Base-by-base conservation (phyloP, 2,888 invertebrate species). In the Meteorus colon region DNA sequence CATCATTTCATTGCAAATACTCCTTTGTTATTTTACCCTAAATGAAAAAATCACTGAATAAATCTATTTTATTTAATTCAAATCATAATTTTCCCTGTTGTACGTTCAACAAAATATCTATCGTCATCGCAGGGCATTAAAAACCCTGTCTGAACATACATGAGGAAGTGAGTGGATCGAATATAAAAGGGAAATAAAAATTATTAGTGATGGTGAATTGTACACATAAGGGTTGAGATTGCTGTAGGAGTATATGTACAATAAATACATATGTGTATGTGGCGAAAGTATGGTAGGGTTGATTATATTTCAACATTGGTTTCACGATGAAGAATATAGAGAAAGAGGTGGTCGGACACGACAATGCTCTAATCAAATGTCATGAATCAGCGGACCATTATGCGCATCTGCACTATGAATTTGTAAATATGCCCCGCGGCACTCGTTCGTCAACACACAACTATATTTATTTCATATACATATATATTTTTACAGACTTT, bases 311-410 rank as follows among this genome's bases (percentile, higher is more conserved):
- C 27, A 78, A 51, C 65, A 74, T 77, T 79, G 78, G 78, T 76
- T 79, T 79, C 76, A 81, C 29, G 45, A 83, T 77, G 73, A 77
- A 69, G 74, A 79, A 76, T 77, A 76, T 77, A 71, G 80, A 79
- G 82, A 51, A 34, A 41, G 41, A 80, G 77, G 75, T 84, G 85
- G 85, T 82, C 82, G 84, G 79, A 78, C 78, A 83, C 84, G 86
- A 88, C 88, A 88, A 88, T 88, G 84, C 88, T 87, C 86, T 88
- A 88, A 88, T 88, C 88, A 88, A 88, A 88, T 88, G 87, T 88
- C 88, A 88, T 84, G 88, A 88, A 88, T 88, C 88, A 88, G 88
- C 85, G 86, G 86, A 55, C 84, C 86, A 86, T 88, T 87, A 88
- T 87, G 87, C 86, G 87, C 88, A 88, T 88, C 88, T 88, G 88